Conservation (phyloP, 2,113 vertebrate genomes). For the Sciurus niger region DNA sequence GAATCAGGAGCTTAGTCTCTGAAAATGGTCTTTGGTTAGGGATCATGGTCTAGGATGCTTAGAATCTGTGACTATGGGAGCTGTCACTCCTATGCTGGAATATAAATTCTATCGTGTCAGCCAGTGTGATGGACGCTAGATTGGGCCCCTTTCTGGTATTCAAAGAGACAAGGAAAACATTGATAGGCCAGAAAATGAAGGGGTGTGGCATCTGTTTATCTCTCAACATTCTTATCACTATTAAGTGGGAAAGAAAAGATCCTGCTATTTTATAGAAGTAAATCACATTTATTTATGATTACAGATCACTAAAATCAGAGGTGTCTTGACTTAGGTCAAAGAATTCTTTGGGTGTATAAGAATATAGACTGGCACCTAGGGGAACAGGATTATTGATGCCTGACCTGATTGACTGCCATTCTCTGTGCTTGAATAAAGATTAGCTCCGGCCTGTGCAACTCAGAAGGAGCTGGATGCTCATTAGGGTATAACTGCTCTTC, state of each 20-base stretch:
- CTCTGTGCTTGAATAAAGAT: neutral
- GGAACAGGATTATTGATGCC: constrained; percentile 27
- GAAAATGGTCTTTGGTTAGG: neutral
- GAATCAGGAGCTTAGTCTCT: neutral
- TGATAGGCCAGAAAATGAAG: neutral
- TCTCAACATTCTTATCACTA: constrained; percentile 18
- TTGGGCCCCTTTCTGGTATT: neutral
- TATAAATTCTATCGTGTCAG: neutral
- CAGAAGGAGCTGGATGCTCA: neutral
- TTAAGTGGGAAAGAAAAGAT: neutral
- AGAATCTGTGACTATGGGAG: neutral
- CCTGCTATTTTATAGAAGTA: constrained; percentile 2
- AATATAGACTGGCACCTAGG: neutral
- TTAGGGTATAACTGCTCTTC: neutral
- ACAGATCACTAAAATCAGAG: constrained; percentile 40
- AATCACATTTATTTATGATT: constrained; percentile 61
- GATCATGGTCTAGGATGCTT: constrained; percentile 16
- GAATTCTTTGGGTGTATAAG: neutral
- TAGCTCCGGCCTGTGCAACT: constrained; percentile 7
- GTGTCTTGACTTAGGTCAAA: constrained; percentile 35
- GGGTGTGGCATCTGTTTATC: neutral
- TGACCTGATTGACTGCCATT: neutral
- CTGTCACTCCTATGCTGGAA: neutral
- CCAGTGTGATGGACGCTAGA: neutral
- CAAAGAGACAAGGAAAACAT: constrained; percentile 31